phyloP scores from a whole-genome alignment of 1,140 invertebrate genomes.

The Harlomillsia oculata region DNA sequence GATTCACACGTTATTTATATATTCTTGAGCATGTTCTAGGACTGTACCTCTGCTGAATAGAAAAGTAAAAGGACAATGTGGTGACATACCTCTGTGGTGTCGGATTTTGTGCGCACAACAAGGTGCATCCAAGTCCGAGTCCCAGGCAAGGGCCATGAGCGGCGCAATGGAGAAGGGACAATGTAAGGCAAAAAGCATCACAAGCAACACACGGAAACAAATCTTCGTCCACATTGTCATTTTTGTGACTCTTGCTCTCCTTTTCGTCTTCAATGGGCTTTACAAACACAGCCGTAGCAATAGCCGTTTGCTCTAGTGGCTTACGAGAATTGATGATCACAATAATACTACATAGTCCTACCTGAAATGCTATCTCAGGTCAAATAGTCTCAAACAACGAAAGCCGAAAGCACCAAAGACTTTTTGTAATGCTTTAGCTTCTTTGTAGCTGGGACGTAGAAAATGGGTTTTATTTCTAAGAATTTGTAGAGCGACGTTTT shows the following conservation, averaged over 20 bases:
- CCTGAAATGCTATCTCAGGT: too few species aligned
- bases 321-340: neutral
- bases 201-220: conserved; percentile 34
- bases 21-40: too few species aligned
- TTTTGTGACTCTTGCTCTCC: conserved; percentile 2
- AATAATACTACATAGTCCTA: too few species aligned
- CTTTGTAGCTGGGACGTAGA: too few species aligned
- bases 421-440: too few species aligned
- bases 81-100: conserved; percentile 33
- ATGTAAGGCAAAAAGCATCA: conserved; percentile 36
- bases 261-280: neutral
- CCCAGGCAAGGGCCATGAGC: conserved; percentile 34
- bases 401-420: too few species aligned
- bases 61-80: conserved; percentile 8
- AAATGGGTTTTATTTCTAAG: too few species aligned
- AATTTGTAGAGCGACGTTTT: too few species aligned
- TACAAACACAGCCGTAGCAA: neutral
- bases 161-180: conserved; percentile 35
- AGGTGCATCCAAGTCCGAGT: conserved; percentile 33
- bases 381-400: too few species aligned
- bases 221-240: conserved; percentile 31
- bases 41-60: neutral
- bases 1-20: too few species aligned
- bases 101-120: conserved; percentile 35
- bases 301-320: neutral